Base-by-base conservation (phyloP, 2,888 invertebrate genomes). In the Mechanitis mazaeus region DNA sequence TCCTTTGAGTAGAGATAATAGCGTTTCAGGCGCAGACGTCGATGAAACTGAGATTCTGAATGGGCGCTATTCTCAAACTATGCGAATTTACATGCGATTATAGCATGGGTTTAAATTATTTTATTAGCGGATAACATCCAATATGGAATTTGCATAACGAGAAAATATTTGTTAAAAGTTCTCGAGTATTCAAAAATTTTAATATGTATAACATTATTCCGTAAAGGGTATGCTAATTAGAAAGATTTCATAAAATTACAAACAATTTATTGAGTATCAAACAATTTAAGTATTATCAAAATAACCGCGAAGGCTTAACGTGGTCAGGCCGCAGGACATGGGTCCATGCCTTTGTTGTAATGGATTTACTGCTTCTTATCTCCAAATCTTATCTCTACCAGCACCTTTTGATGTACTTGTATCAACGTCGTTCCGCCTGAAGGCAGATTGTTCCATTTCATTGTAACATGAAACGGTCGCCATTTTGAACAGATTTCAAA, bases 1-100 rank as follows among this genome's bases (percentile, higher is more conserved):
- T 76, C 81, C 84, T 87, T 87, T 87, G 85, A 83, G 76, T 74
- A 74, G 70, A 84, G 85, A 86, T 88, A 85, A 85, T 85, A 87
- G 84, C 79, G 73, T 81, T 87, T 87, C 87, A 87, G 76, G 63
- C 73, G 71, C 87, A 87, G 86, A 76, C 74, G 69, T 72, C 70
- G 69, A 67, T 73, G 66, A 71, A 69, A 71, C 70, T 70, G 77
- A 75, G 77, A 79, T 80, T 79, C 69, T 71, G 59, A 61, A 58
- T 62, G 65, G 65, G 59, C 58, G 28, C 61, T 78, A 81, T 81
- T 78, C 64, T 67, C 55, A 70, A 72, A 67, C 55, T 56, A 50
- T 58, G 42, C 65, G 67, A 68, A 54, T 66, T 61, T 60, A 35
- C 45, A 42, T 61, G 46, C 35, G 42, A 55, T 50, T 31, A 9